phyloP scores from a whole-genome alignment of 2,797 vertebrate genomes.

The Enteromius unitaeniatus region DNA sequence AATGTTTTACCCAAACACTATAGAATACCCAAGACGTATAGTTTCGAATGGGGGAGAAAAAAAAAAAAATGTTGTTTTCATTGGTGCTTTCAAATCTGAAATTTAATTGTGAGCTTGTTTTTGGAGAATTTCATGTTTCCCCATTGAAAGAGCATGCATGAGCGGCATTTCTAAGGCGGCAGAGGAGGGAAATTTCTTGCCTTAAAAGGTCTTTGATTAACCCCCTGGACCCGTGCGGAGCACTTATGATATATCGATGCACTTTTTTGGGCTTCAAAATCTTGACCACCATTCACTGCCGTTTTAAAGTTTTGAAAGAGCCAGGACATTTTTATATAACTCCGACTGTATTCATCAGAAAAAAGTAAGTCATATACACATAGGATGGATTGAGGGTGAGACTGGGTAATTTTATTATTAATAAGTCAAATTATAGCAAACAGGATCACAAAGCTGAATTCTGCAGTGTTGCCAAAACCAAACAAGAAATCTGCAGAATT shows the following conservation, averaged over 20 bases:
- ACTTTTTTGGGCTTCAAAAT: background rate
- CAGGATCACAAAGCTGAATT: background rate
- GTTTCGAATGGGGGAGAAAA: too few relatives aligned
- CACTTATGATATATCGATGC: background rate
- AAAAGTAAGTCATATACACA: background rate
- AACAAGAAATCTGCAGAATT: background rate
- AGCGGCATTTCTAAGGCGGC: background rate
- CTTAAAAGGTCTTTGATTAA: background rate
- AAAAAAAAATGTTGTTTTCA: too few relatives aligned
- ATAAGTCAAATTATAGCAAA: background rate
- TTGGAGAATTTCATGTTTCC: too few relatives aligned
- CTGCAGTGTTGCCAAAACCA: background rate
- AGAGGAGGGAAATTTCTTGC: background rate
- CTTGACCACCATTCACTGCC: background rate
- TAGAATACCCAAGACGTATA: too few relatives aligned
- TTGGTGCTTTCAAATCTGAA: too few relatives aligned
- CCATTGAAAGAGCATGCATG: too few relatives aligned
- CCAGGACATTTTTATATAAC: background rate
- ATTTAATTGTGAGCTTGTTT: too few relatives aligned
- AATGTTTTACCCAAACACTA: too few relatives aligned
- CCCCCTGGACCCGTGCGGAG: background rate
- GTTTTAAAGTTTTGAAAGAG: background rate
- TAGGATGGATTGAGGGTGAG: background rate
- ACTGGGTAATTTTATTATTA: background rate
- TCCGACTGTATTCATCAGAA: background rate